A percentile compares a stretch with the other conserved stretches of the same genome.
These are phyloP conservation scores for Acanthochromis polyacanthus DNA, from an alignment of 2,113 vertebrate species.

Conservation along the genomic window DNA sequence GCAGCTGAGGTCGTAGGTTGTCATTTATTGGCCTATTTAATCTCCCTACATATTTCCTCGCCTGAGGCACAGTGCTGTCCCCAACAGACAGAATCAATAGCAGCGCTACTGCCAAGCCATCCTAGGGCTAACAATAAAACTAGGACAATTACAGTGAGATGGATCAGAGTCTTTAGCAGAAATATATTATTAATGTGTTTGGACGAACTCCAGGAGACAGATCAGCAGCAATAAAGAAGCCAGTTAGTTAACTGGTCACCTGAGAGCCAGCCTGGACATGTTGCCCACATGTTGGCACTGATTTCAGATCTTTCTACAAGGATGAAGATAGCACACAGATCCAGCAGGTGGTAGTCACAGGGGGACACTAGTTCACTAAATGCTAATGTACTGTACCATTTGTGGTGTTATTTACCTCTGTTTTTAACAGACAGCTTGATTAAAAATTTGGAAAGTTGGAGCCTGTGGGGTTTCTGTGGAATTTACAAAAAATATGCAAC, in stretches of 20 bases:
- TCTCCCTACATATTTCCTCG: slow-evolving; percentile 73
- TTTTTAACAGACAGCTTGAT: slow-evolving; percentile 5
- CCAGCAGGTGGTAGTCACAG: slow-evolving; percentile 13
- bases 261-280: slow-evolving; percentile 29
- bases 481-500: neutral
- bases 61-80: slow-evolving; percentile 58
- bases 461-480: neutral
- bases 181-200: slow-evolving; percentile 70
- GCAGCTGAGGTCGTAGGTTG: slow-evolving; percentile 67
- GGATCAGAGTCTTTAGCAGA: slow-evolving; percentile 55
- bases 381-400: slow-evolving; percentile 12
- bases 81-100: slow-evolving; percentile 72
- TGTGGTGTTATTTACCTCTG: slow-evolving; percentile 15
- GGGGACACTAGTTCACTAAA: neutral
- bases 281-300: neutral
- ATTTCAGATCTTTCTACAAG: slow-evolving; percentile 1
- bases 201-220: slow-evolving; percentile 45
- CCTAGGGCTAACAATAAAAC: slow-evolving; percentile 70
- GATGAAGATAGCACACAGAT: neutral
- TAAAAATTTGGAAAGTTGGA: neutral
- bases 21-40: slow-evolving; percentile 77
- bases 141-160: slow-evolving; percentile 67
- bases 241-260: slow-evolving; percentile 63
- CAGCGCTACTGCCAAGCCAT: slow-evolving; percentile 46
- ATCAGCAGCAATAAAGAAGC: slow-evolving; percentile 49